Conservation (phyloP, 2,113 vertebrate species). For the Pelmatolapia mariae region DNA sequence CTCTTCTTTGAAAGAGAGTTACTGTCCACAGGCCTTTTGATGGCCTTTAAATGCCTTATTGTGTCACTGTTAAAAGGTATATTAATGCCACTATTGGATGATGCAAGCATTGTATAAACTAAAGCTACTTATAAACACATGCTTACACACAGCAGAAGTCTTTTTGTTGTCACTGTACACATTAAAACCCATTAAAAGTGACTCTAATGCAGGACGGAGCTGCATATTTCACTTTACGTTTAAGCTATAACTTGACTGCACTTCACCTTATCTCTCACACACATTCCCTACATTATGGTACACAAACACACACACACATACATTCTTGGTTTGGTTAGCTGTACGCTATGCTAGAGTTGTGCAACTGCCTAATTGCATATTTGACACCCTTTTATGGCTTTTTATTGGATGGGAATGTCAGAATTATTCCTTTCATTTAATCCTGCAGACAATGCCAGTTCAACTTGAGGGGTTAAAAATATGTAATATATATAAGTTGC, state of each 20-base stretch:
- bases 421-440: not conserved
- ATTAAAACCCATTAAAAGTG: not conserved
- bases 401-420: not conserved
- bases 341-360: not conserved
- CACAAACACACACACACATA: not conserved
- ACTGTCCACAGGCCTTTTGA: not conserved
- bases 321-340: not conserved
- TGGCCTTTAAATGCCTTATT: not conserved
- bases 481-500: not conserved
- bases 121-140: not conserved
- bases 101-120: not conserved
- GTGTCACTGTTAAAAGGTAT: not conserved
- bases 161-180: not conserved
- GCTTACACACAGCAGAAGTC: not conserved
- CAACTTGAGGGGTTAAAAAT: not conserved
- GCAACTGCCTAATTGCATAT: constrained; percentile 11
- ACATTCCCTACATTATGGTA: not conserved
- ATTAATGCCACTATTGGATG: not conserved
- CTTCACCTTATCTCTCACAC: constrained; percentile 39
- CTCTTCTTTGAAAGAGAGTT: not conserved
- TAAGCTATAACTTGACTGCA: not conserved
- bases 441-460: not conserved
- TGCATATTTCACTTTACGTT: not conserved
- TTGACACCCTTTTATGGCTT: not conserved
- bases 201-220: not conserved